Conservation (phyloP, 1,140 invertebrate genomes). For the Aethina tumida region DNA sequence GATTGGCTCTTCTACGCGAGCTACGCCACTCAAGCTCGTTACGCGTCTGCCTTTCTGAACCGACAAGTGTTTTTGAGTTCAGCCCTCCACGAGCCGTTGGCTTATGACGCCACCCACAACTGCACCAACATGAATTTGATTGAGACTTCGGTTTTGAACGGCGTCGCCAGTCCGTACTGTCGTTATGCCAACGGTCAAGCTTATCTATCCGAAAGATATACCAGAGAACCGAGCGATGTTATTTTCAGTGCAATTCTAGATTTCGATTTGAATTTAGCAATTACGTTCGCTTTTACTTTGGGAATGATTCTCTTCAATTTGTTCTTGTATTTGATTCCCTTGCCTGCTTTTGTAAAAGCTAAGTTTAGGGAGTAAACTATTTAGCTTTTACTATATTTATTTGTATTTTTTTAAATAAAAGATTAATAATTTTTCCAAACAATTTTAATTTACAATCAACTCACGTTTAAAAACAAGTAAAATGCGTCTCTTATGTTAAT, state of each 20-base stretch:
- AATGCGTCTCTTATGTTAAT: no score
- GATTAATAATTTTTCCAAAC: not conserved
- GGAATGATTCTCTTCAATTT: constrained; percentile 74
- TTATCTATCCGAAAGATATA: constrained; percentile 64
- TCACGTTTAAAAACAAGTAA: no score
- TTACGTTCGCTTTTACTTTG: constrained; percentile 74
- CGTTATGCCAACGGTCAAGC: constrained; percentile 62
- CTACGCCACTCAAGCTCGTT: constrained; percentile 65
- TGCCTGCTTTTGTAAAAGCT: constrained; percentile 75
- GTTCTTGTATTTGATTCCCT: constrained; percentile 72
- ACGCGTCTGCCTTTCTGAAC: constrained; percentile 61
- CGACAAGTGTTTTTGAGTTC: constrained; percentile 53
- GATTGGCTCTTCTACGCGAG: constrained; percentile 73
- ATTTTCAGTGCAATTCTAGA: constrained; percentile 53
- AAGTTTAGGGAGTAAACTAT: constrained; percentile 67
- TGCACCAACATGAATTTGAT: constrained; percentile 43
- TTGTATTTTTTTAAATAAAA: not conserved
- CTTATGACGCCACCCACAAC: constrained; percentile 41
- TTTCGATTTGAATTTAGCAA: constrained; percentile 63
- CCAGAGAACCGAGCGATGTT: constrained; percentile 48
- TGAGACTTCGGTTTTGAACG: constrained; percentile 37
- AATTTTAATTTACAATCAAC: constrained; percentile 1
- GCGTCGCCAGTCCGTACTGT: constrained; percentile 32
- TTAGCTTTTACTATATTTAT: constrained; percentile 1
- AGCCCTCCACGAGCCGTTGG: constrained; percentile 40